Evolutionary conservation across 2,888 invertebrate genomes (phyloP).

Genomic region (Caenorhabditis japonica): DNA sequence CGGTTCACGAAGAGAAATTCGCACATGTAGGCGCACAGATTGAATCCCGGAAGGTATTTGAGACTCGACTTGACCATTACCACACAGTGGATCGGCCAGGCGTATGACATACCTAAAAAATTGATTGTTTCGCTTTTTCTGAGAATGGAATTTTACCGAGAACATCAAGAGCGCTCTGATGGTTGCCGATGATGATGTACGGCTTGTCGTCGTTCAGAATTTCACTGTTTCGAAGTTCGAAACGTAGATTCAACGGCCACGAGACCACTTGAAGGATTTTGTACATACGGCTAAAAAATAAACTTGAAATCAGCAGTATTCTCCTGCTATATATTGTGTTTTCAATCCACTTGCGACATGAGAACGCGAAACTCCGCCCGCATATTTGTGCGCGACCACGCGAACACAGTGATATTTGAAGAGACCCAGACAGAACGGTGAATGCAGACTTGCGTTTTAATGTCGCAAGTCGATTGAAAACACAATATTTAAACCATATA

Average conservation of each 20-base stretch:
- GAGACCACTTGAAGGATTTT: constrained; percentile 57
- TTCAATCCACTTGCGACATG: too few relatives aligned
- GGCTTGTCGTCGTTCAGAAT: constrained; percentile 58
- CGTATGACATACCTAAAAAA: constrained; percentile 65
- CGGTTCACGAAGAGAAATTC: constrained; percentile 68
- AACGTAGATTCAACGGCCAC: constrained; percentile 46
- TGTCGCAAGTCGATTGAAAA: too few relatives aligned
- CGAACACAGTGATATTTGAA: too few relatives aligned
- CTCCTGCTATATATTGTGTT: too few relatives aligned
- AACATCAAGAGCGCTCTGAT: constrained; percentile 75
- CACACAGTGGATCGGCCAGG: constrained; percentile 74
- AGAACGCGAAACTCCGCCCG: too few relatives aligned
- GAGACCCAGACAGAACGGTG: too few relatives aligned
- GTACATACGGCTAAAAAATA: constrained; percentile 61
- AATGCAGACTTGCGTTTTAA: too few relatives aligned
- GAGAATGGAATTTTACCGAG: constrained; percentile 57
- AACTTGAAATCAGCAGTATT: not conserved
- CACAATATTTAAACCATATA: not conserved
- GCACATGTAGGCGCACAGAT: constrained; percentile 69
- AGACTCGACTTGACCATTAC: constrained; percentile 75
- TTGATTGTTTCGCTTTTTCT: not conserved
- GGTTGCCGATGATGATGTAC: constrained; percentile 74
- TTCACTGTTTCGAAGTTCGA: constrained; percentile 54
- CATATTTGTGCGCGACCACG: too few relatives aligned
- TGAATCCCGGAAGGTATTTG: constrained; percentile 75